phyloP scores from a whole-genome alignment of 2,113 vertebrate genomes.

The Grammomys surdaster region DNA sequence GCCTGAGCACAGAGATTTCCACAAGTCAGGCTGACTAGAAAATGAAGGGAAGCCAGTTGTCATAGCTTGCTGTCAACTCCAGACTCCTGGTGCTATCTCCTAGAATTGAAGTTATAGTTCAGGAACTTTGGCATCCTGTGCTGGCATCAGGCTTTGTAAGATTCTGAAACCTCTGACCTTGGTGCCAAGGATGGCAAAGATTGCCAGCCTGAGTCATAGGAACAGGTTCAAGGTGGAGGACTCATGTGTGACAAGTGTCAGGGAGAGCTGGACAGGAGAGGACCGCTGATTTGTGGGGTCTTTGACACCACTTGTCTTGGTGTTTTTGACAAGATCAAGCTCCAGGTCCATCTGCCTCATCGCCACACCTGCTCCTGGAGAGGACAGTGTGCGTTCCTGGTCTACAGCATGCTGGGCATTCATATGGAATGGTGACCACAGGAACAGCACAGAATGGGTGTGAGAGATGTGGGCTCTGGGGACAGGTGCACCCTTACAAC shows the following conservation, averaged over 20 bases:
- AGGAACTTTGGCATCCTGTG: too few species aligned
- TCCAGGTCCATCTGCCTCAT: not conserved
- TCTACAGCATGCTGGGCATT: not conserved
- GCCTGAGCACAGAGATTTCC: not conserved
- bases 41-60: rapidly evolving
- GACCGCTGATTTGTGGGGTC: not conserved
- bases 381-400: not conserved
- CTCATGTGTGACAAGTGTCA: rapidly evolving
- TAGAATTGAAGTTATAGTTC: not conserved
- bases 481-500: not conserved
- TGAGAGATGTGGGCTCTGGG: not conserved
- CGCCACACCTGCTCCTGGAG: not conserved
- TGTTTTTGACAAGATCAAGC: not conserved
- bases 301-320: not conserved
- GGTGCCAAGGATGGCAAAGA: not conserved
- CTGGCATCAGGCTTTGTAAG: not conserved
- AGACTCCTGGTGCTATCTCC: not conserved
- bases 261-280: not conserved
- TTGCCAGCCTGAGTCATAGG: not conserved
- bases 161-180: not conserved
- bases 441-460: rapidly evolving
- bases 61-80: not conserved
- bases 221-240: not conserved
- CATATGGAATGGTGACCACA: rapidly evolving
- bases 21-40: not conserved